These are phyloP conservation scores for Bombus ignitus DNA, from an alignment of 1,140 invertebrate species.

Conservation along the genomic window DNA sequence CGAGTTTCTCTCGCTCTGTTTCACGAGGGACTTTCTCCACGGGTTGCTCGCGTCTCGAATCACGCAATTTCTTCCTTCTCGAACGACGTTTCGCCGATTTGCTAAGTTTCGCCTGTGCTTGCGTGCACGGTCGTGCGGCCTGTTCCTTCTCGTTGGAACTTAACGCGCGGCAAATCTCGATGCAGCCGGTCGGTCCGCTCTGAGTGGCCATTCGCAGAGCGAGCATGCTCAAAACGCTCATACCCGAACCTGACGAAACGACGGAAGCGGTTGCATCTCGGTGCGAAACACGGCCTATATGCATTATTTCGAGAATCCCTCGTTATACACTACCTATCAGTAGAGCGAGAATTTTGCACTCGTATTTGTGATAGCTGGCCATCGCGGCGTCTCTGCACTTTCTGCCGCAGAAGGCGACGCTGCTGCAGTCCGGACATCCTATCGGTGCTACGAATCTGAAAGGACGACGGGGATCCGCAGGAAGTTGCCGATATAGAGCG, in stretches of 20 bases:
- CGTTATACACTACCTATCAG: constrained; percentile 84
- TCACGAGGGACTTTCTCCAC: fast-evolving
- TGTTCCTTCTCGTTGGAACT: constrained; percentile 7
- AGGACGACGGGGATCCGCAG: neutral
- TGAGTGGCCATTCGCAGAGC: constrained; percentile 90
- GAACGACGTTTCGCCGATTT: constrained; percentile 69
- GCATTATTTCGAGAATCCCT: neutral
- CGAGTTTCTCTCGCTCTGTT: constrained; percentile 56
- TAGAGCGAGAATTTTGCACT: constrained; percentile 90
- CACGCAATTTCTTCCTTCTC: constrained; percentile 68
- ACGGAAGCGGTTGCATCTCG: too few species aligned
- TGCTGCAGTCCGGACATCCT: constrained; percentile 89
- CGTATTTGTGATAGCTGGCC: constrained; percentile 89
- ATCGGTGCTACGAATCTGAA: constrained; percentile 85
- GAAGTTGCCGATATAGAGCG: too few species aligned
- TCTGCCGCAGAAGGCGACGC: constrained; percentile 89
- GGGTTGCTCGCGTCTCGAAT: constrained; percentile 55
- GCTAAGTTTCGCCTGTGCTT: constrained; percentile 38
- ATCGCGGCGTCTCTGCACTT: constrained; percentile 87
- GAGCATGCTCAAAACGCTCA: constrained; percentile 90
- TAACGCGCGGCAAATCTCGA: constrained; percentile 79
- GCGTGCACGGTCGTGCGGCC: neutral
- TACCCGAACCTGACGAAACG: constrained; percentile 85
- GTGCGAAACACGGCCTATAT: neutral
- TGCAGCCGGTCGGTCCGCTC: constrained; percentile 82